Conservation (phyloP, 2,797 vertebrate species). For the Onychomys arenicola region DNA sequence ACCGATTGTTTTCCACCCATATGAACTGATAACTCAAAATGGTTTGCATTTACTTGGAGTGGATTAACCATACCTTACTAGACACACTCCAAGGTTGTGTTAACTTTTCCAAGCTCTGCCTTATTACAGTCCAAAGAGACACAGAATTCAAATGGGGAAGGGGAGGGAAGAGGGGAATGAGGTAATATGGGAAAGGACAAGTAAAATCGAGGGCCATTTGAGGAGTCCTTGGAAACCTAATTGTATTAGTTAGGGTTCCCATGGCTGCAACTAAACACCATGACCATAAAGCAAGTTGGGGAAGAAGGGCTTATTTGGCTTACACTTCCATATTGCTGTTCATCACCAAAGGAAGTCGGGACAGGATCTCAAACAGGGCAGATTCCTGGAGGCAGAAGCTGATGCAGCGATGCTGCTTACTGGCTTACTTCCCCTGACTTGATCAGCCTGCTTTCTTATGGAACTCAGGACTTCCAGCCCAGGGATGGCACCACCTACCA, state of each 20-base stretch:
- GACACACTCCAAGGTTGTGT: background rate
- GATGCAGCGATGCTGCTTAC: background rate
- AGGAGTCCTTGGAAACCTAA: background rate
- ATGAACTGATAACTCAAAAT: background rate
- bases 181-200: background rate
- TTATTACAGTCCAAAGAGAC: background rate
- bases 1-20: background rate
- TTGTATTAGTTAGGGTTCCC: background rate
- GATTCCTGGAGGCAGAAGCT: background rate
- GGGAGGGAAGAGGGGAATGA: background rate
- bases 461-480: background rate
- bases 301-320: background rate
- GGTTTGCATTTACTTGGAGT: background rate
- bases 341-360: background rate
- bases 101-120: background rate
- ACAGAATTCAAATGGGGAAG: background rate
- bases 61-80: background rate
- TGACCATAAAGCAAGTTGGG: background rate
- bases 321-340: background rate
- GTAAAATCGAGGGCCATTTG: background rate
- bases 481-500: background rate
- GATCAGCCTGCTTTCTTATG: background rate
- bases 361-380: background rate
- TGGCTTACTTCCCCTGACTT: background rate
- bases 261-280: background rate